Evolutionary conservation across 2,113 vertebrate species (phyloP), one percentile per base, ranked within the genome.

Genomic region (Xyliphius kryptos): DNA sequence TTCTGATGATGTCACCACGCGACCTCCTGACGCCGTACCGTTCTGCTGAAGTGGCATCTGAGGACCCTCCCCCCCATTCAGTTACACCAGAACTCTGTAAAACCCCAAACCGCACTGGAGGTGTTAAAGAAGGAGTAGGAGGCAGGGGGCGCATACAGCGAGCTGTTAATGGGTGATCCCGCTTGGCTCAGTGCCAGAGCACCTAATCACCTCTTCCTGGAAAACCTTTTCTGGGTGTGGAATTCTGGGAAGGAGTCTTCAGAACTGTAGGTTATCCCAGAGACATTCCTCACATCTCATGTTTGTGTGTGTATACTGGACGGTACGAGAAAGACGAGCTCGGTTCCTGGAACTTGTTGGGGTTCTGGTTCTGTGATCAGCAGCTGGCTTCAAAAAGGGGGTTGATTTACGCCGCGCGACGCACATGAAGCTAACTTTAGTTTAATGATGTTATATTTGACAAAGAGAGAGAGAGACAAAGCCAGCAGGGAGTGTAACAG

Each of bases 171-270:
- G 62, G 72, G 61, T 58, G 36, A 52, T 55, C 19, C 68, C 38
- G 38, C 52, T 64, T 76, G 70, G 74, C 70, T 2, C 32, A 16
- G 38, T 58, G 70, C 74, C 74, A 67, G 50, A 64, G 59, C 41
- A 44, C 66, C 64, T 72, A 70, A 76, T 76, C 70, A 61, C 66
- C 60, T 58, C 56, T 72, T 76, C 70, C 66, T 63, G 65, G 74
- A 76, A 76, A 60, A 44, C 60, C 67, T 44, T 72, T 76, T 76
- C 70, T 63, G 65, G 38, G 63, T 67, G 59, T 38, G 63, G 59
- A 71, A 67, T 75, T 76, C 74, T 72, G 69, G 69, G 73, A 65
- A 75, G 41, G 11, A 43, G 40, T 16, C 51, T 55, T 40, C 44
- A 43, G 63, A 57, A 63, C 38, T 60, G 56, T 62, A 71, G 69